Evolutionary conservation across 2,888 invertebrate species (phyloP).

Genomic region (Candidula unifasciata): DNA sequence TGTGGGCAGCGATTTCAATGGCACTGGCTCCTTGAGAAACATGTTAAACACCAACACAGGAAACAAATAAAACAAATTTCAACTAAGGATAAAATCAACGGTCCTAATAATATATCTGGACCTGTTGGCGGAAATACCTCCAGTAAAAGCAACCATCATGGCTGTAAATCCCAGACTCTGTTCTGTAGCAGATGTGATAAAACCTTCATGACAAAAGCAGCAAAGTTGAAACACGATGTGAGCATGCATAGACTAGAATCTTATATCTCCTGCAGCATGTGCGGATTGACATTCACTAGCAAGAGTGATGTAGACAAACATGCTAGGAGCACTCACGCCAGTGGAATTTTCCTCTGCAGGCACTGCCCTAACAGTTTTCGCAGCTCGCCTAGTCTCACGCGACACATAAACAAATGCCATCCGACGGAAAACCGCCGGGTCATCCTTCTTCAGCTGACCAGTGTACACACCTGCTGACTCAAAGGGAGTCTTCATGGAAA

Average conservation of each 20-base stretch:
- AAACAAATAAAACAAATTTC: slow-evolving; percentile 36
- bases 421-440: slow-evolving; percentile 77
- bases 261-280: slow-evolving; percentile 64
- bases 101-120: neutral
- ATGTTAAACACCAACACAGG: slow-evolving; percentile 77
- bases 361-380: slow-evolving; percentile 76
- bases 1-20: slow-evolving; percentile 85
- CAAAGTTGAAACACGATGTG: slow-evolving; percentile 68
- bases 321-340: slow-evolving; percentile 62
- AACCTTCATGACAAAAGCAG: slow-evolving; percentile 64
- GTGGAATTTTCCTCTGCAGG: slow-evolving; percentile 74
- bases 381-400: slow-evolving; percentile 76
- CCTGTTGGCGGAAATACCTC: too few species aligned
- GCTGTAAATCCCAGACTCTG: too few species aligned
- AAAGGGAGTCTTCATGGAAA: too few species aligned
- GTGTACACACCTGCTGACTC: slow-evolving; percentile 64
- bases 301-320: slow-evolving; percentile 71
- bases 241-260: slow-evolving; percentile 53
- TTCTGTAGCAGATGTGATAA: slow-evolving; percentile 68
- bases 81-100: too few species aligned
- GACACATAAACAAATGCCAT: slow-evolving; percentile 78
- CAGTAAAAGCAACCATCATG: too few species aligned
- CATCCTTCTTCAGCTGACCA: slow-evolving; percentile 73
- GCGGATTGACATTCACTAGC: slow-evolving; percentile 63
- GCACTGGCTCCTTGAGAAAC: slow-evolving; percentile 84